Evolutionary conservation across 2,797 vertebrate genomes (phyloP), one percentile per base, ranked within the genome.

Genomic region (Rhinophrynus dorsalis): DNA sequence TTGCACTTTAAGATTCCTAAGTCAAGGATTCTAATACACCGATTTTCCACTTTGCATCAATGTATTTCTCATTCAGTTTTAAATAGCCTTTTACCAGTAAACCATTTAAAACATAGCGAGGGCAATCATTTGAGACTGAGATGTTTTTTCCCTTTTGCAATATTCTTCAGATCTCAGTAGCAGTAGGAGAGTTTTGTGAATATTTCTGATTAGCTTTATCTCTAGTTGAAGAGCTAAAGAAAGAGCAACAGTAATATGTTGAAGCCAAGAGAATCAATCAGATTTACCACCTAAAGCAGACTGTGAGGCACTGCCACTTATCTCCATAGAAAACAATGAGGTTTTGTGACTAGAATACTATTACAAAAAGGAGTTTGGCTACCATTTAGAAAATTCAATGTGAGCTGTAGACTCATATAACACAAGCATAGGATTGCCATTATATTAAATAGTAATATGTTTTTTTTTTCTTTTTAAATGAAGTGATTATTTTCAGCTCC

Each of bases 351-450:
- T 62, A 54, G 67, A 83, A 75, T 67, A 58, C 29, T 70, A 56
- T 69, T 57, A 61, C 42, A 32, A 6, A 32, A 63, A 24, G 51
- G 40, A 1, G 3, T 67, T 45, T 35, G 21, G 20, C 68, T 51
- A 45, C 44, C 52, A 68, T 69, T 62, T 30, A 65, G 24, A 77
- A 75, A 77, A 82, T 54, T 50, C 62, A 77, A n/a, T 40, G 24
- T 30, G 61, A 47, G 5, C 74, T 84, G 79, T 74, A 72, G 59
- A 23, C 60, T 18, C 58, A 78, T 62, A 48, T 61, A 80, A 60
- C 54, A 75, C 58, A 42, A 64, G 75, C 72, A 76, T 79, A 81
- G 59, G 61, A 76, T 58, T 77, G n/a, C 40, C 21, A 64, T 79
- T 63, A 67, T 23, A 78, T 75, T 15, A 72, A 68, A 66, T 78